Base-by-base conservation (phyloP, 2,888 invertebrate genomes). In the Callimorpha dominula region DNA sequence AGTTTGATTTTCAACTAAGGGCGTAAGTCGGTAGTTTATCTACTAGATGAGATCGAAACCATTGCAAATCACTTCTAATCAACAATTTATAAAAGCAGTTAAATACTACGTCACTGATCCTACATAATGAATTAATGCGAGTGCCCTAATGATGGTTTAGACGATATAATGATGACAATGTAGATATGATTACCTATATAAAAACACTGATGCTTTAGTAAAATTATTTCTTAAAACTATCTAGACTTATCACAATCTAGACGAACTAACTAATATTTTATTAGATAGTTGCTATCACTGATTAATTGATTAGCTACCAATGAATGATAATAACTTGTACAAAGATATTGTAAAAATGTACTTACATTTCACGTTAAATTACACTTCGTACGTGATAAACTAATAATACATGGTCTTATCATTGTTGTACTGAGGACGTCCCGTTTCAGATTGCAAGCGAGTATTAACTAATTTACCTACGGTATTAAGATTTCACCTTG, bases 291-390 rank as follows among this genome's bases (percentile, higher is more conserved):
- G 17, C 20, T 65, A 71, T 66, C 68, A 62, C 43, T 63, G 50
- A 40, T n/a, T n/a, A n/a, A n/a, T n/a, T n/a, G n/a, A n/a, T 52
- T 68, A 60, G 57, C 68, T 68, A 57, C 68, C 68, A 54, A 68
- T 43, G 31, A 31, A 31, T 71, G 43, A 65, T 65, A 31, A 67
- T 40, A 31, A 42, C 62, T 69, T 71, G 70, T 49, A 54, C 42
- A n/a, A 66, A 52, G 54, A 43, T 31, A 46, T 20, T 68, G 43
- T 68, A 57, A 31, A 14, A 20, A 20, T 57, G 7, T 20, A 40
- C 31, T 31, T 68, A 31, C 43, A 9, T 57, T 40, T 12, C 49
- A 65, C 46, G 49, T 65, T 57, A 57, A 57, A 0, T 57, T 57
- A 20, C 20, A 57, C 57, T 20, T 57, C 11, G 57, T 57, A 57